Evolutionary conservation across 2,888 invertebrate species (phyloP).

Genomic region (Gari tellinella): DNA sequence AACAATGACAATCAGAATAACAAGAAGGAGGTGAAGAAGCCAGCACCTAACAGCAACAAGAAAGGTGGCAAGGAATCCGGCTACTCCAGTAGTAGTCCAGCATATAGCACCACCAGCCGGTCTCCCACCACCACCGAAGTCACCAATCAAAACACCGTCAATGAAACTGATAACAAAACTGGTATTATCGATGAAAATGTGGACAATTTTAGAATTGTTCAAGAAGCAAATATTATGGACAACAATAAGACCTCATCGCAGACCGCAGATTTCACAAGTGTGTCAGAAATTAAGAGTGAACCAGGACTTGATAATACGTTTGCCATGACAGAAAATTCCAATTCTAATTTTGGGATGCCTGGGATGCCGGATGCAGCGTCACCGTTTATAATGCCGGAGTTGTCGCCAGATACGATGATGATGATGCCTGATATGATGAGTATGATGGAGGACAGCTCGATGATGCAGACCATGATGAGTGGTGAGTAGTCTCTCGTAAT

Average conservation of each 20-base stretch:
- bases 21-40: conserved; percentile 34
- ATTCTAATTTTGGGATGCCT: conserved; percentile 36
- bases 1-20: conserved; percentile 57
- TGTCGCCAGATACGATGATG: conserved; percentile 55
- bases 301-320: conserved; percentile 44
- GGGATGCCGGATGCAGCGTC: conserved; percentile 53
- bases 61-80: conserved; percentile 58
- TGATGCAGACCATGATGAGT: conserved; percentile 31
- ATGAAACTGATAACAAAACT: conserved; percentile 41
- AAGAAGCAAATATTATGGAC: conserved; percentile 7
- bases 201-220: conserved; percentile 40
- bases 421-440: conserved; percentile 57
- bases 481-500: conserved; percentile 17
- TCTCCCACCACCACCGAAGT: conserved; percentile 58
- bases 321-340: conserved; percentile 44
- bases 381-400: conserved; percentile 40
- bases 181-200: conserved; percentile 32
- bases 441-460: conserved; percentile 37
- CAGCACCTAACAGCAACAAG: not conserved
- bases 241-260: not conserved
- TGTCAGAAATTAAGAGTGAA: conserved; percentile 41
- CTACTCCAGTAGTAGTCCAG: conserved; percentile 68
- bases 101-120: conserved; percentile 68
- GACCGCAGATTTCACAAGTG: not conserved
- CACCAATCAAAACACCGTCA: conserved; percentile 29